These are phyloP conservation scores for Nyctibius bracteatus DNA, from an alignment of 2,113 vertebrate genomes.

Conservation along the genomic window DNA sequence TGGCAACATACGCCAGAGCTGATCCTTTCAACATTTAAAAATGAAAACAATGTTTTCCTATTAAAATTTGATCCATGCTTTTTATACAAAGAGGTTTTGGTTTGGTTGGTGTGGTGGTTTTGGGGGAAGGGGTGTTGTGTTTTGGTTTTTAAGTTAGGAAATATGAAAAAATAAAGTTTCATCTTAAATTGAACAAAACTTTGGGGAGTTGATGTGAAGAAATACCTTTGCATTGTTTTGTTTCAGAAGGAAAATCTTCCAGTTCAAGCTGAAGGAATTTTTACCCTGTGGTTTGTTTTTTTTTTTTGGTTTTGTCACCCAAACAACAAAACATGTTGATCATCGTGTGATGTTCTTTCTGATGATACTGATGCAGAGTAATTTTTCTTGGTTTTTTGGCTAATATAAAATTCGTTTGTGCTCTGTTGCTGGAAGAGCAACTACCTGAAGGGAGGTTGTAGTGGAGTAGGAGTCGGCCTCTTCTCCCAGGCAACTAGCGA, in stretches of 20 bases:
- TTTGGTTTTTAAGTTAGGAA: not conserved
- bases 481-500: too few species aligned
- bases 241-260: not conserved
- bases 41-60: not conserved
- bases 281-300: not conserved
- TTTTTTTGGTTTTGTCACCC: not conserved
- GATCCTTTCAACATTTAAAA: not conserved
- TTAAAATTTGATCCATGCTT: not conserved
- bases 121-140: not conserved
- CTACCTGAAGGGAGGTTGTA: too few species aligned
- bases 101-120: not conserved
- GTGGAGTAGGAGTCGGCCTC: too few species aligned
- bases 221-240: not conserved
- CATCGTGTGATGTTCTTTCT: not conserved
- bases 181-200: not conserved
- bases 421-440: not conserved
- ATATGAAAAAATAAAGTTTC: not conserved
- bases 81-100: not conserved
- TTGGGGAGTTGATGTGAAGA: not conserved
- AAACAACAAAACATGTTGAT: not conserved
- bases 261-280: not conserved
- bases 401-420: not conserved
- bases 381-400: not conserved
- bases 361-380: not conserved
- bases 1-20: not conserved